phyloP scores from a whole-genome alignment of 2,797 vertebrate species.

The Rhinophrynus dorsalis region DNA sequence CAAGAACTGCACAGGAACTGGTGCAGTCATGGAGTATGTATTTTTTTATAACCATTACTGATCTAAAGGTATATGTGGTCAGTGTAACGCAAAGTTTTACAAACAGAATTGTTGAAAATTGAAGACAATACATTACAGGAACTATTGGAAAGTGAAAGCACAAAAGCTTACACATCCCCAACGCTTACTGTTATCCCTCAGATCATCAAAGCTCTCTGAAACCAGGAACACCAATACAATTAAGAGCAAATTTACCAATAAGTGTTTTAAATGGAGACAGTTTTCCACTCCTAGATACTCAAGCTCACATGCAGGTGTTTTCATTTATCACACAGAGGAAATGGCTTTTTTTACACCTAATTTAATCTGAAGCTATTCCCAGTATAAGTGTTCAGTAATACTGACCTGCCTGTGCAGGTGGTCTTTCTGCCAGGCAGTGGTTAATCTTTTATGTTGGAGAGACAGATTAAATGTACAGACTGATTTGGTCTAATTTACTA shows the following conservation, averaged over 20 bases:
- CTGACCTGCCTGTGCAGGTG: slow-evolving; percentile 95
- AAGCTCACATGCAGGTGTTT: slow-evolving; percentile 89
- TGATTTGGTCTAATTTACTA: slow-evolving; percentile 62
- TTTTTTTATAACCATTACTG: no score
- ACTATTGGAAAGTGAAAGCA: no score
- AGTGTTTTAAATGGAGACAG: slow-evolving; percentile 35
- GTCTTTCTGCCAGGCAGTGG: slow-evolving; percentile 70
- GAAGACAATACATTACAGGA: no score
- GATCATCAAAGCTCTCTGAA: slow-evolving; percentile 1
- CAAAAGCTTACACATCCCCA: no score
- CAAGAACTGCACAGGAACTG: no score
- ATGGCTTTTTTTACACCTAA: slow-evolving; percentile 99
- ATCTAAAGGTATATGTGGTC: no score
- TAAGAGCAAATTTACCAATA: slow-evolving; percentile 11
- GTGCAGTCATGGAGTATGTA: no score
- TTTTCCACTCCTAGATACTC: slow-evolving; percentile 56
- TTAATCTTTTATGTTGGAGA: slow-evolving; percentile 70
- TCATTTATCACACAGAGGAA: slow-evolving; percentile 95
- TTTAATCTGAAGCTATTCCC: slow-evolving; percentile 98
- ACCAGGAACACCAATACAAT: slow-evolving; percentile 3
- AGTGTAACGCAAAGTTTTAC: no score
- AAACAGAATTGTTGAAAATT: no score
- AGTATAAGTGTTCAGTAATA: slow-evolving; percentile 90
- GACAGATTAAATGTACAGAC: slow-evolving; percentile 61
- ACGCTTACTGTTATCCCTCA: no score